Conservation (phyloP, 30 jellyfish, hydroid and myxozoan genomes). For the Aurelia aurita region DNA sequence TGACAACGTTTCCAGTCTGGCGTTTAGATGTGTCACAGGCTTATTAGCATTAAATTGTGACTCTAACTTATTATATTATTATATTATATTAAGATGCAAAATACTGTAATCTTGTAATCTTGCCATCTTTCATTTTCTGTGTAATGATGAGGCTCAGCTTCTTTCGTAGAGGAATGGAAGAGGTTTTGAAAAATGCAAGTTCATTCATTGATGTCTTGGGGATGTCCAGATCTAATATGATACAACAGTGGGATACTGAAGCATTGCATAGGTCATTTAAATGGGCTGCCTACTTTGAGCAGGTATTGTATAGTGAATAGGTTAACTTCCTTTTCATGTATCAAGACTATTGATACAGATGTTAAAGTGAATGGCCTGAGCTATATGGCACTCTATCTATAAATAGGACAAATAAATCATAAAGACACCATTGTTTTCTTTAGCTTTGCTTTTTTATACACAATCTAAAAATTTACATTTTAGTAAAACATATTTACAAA, state of each 20-base stretch:
- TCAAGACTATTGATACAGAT: neutral
- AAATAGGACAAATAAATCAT: too few relatives aligned
- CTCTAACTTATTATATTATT: too few relatives aligned
- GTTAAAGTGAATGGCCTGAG: neutral
- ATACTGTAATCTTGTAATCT: too few relatives aligned
- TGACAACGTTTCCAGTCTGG: too few relatives aligned
- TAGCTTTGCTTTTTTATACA: neutral
- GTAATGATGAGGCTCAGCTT: too few relatives aligned
- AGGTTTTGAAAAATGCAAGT: conserved; percentile 60
- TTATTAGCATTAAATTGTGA: too few relatives aligned
- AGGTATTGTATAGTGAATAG: conserved; percentile 25
- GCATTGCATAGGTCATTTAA: conserved; percentile 78
- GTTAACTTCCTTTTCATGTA: conserved; percentile 2
- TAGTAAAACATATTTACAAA: too few relatives aligned
- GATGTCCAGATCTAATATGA: conserved; percentile 78
- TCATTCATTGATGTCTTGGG: conserved; percentile 73
- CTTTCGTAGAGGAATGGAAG: conserved; percentile 51
- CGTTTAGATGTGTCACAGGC: too few relatives aligned
- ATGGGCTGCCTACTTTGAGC: conserved; percentile 92
- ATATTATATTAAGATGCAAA: too few relatives aligned
- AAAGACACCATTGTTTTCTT: too few relatives aligned
- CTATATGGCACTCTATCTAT: too few relatives aligned
- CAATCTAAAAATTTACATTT: neutral
- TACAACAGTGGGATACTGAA: conserved; percentile 86
- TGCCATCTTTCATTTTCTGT: too few relatives aligned